Evolutionary conservation across 2,113 vertebrate genomes (phyloP).

Genomic region (Hippocampus zosterae): DNA sequence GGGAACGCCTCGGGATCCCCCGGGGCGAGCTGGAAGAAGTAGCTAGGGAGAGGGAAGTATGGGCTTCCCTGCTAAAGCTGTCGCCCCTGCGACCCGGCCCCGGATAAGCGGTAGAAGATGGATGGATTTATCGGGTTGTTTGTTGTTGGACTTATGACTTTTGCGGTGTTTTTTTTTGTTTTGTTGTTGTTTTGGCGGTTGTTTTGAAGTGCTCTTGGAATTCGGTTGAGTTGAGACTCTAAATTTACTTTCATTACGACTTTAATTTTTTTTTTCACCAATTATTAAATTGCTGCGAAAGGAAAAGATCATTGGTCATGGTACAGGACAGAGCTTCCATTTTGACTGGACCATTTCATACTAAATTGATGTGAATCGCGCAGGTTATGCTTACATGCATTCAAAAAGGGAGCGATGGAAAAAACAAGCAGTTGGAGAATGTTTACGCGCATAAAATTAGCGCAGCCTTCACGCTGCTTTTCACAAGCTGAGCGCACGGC

Average conservation of each 20-base stretch:
- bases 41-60: no score
- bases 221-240: no score
- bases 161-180: no score
- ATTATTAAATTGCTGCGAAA: not conserved
- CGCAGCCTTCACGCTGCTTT: constrained; percentile 58
- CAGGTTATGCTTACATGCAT: not conserved
- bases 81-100: no score
- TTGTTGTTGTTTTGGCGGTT: no score
- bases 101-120: no score
- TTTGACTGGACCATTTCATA: not conserved
- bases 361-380: not conserved
- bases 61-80: no score
- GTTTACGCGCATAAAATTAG: constrained; percentile 80
- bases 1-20: no score
- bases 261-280: not conserved
- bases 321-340: not conserved
- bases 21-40: no score
- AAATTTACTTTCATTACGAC: not conserved
- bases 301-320: not conserved
- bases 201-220: no score
- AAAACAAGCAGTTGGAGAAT: constrained; percentile 32
- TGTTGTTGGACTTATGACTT: no score
- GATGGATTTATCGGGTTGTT: no score
- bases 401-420: not conserved
- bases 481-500: constrained; percentile 78